Conservation (phyloP, 35 echinoderm and acorn worm genomes). For the Hemicentrotus pulcherrimus region DNA sequence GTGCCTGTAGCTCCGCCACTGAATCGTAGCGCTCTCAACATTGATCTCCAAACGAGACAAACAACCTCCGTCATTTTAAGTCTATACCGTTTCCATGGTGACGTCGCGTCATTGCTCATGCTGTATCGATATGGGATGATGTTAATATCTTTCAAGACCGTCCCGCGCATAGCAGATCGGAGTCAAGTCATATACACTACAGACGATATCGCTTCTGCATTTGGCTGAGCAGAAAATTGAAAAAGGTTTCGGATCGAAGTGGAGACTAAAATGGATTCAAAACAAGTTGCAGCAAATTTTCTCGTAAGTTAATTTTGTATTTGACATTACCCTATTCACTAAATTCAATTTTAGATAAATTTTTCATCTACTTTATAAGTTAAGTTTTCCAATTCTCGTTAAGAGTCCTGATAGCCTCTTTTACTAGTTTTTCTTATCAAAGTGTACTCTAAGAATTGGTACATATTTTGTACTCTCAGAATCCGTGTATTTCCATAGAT, state of each 20-base stretch:
- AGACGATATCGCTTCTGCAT: background rate
- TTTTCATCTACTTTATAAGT: too few species aligned
- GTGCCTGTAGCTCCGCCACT: too few species aligned
- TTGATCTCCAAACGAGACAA: background rate
- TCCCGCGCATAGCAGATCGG: background rate
- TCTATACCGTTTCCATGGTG: conserved; percentile 8
- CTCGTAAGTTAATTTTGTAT: background rate
- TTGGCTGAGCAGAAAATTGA: background rate
- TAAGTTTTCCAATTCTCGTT: too few species aligned
- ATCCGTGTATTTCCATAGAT: too few species aligned
- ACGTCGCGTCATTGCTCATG: background rate
- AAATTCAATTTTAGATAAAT: too few species aligned
- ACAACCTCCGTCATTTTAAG: background rate
- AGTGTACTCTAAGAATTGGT: too few species aligned
- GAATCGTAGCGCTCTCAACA: background rate
- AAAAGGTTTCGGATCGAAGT: background rate
- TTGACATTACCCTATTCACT: background rate
- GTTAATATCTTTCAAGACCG: background rate
- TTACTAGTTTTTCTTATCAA: too few species aligned
- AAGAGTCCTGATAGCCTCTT: too few species aligned
- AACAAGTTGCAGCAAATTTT: background rate
- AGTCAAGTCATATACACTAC: background rate
- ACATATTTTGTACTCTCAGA: too few species aligned
- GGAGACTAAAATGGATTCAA: background rate
- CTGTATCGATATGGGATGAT: background rate